phyloP scores from a whole-genome alignment of 2,888 invertebrate species.

The Dione vanillae region DNA sequence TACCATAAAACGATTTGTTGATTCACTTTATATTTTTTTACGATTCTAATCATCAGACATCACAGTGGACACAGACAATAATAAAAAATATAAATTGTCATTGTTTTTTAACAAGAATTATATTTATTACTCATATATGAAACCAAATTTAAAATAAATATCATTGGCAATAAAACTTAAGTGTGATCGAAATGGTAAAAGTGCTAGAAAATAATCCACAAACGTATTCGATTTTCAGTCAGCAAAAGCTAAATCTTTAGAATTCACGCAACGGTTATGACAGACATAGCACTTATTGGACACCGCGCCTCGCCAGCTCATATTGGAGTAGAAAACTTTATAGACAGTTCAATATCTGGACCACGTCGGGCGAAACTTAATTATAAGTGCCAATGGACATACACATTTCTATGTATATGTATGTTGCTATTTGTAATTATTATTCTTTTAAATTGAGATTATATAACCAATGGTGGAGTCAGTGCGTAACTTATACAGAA shows the following conservation, averaged over 20 bases:
- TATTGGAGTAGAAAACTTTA: conserved; percentile 38
- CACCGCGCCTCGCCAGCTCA: conserved; percentile 35
- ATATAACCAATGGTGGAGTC: background rate
- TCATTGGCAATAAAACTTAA: background rate
- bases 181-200: background rate
- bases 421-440: background rate
- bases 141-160: background rate
- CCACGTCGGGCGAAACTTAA: conserved; percentile 22
- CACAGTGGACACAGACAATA: background rate
- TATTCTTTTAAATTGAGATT: background rate
- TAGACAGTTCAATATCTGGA: conserved; percentile 34
- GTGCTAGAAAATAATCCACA: conserved; percentile 8
- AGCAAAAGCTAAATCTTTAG: conserved; percentile 31
- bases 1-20: background rate
- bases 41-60: background rate
- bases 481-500: background rate
- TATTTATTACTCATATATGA: background rate
- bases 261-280: conserved; percentile 33
- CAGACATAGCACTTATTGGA: conserved; percentile 32
- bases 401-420: background rate
- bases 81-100: background rate
- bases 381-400: conserved; percentile 14
- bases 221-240: conserved; percentile 22
- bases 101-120: background rate
- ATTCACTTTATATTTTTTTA: background rate